A percentile compares a stretch with the other conserved stretches of the same genome.
phyloP scores from a whole-genome alignment of 2,113 vertebrate genomes.

The Strix uralensis region DNA sequence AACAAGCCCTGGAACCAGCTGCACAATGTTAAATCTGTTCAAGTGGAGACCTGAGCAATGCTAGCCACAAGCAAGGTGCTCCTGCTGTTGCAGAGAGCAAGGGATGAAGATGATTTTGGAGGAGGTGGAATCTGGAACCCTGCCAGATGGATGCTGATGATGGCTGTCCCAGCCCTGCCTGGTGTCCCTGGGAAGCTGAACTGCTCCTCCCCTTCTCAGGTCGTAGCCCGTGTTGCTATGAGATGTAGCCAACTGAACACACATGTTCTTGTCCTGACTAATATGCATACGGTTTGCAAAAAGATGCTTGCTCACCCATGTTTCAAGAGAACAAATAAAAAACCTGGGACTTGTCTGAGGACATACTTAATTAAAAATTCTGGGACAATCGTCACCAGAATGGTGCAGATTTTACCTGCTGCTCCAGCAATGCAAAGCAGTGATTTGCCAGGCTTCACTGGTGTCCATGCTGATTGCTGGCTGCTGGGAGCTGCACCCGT shows the following conservation, averaged over 20 bases:
- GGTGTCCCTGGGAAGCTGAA: not conserved
- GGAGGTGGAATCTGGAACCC: not conserved
- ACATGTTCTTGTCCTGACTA: rapidly evolving
- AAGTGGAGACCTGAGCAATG: rapidly evolving
- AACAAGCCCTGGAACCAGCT: not conserved
- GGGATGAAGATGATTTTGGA: not conserved
- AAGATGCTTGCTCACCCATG: not conserved
- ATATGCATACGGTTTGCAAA: rapidly evolving
- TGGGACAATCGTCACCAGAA: not conserved
- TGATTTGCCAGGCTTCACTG: not conserved
- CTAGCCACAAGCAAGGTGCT: rapidly evolving
- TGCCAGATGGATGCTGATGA: not conserved
- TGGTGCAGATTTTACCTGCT: not conserved
- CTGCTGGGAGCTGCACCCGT: not conserved
- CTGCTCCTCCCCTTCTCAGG: not conserved
- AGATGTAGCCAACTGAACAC: not conserved
- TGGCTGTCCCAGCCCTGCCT: not conserved
- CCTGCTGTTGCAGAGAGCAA: not conserved
- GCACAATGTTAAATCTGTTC: rapidly evolving
- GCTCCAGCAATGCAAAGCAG: not conserved
- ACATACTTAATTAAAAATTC: not conserved
- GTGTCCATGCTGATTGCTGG: not conserved
- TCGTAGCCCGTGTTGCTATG: rapidly evolving
- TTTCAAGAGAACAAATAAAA: not conserved
- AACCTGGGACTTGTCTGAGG: not conserved